Base-by-base conservation (phyloP, 2,888 invertebrate genomes). In the Platycheirus rosarum region DNA sequence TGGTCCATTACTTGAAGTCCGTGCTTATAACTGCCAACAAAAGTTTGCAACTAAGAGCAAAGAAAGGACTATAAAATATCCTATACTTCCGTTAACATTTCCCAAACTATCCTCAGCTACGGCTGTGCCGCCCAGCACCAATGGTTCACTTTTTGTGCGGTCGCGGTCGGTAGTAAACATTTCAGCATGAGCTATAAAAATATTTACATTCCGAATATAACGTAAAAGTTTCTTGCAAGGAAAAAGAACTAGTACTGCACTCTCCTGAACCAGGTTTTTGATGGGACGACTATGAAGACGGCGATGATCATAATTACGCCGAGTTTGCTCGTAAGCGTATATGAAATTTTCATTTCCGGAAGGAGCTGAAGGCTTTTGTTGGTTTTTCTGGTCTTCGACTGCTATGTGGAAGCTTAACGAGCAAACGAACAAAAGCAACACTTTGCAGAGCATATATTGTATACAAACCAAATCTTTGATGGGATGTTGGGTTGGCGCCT, bases 131-230 rank as follows among this genome's bases (percentile, higher is more conserved):
- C 3, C 6, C 3, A 6, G 26, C 26, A 26, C 26, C 26, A 4
- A 2, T 26, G 26, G 26, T 26, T 26, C 26, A 26, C 26, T 26
- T 26, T 26, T 6, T n/a, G n/a, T 26, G 26, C 2, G n/a, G n/a
- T n/a, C n/a, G n/a, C n/a, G n/a, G n/a, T n/a, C n/a, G 6, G 26
- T 26, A 4, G 2, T 26, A 26, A 26, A 26, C 26, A 26, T 26
- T 26, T 26, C 26, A 26, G 26, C 35, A 9, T 8, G 9, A 35
- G 9, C 11, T 9, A 11, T 35, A 35, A 74, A 74, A 74, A 57
- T 60, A 66, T 66, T 74, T 74, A 57, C 74, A 74, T 51, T 60
- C 66, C 32, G 74, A 66, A 60, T 74, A 66, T 74, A 66, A 66
- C 49, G 57, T 49, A 37, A 60, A 60, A 74, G 57, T 60, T 60